Evolutionary conservation across 2,113 vertebrate species (phyloP).

Genomic region (Microcebus murinus): DNA sequence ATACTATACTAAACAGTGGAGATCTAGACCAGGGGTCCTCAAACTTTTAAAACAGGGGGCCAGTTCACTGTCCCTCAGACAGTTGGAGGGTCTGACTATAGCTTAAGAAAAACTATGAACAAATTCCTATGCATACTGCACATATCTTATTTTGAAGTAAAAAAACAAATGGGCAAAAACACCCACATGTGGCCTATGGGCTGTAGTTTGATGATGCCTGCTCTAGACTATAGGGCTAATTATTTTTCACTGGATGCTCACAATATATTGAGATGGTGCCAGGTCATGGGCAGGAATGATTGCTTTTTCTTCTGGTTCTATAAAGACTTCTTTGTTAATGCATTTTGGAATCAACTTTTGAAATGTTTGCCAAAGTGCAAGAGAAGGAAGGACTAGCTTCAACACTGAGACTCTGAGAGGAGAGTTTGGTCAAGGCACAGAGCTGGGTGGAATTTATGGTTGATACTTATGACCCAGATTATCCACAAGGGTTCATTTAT

Average conservation of each 20-base stretch:
- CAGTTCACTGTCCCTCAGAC: too few species aligned
- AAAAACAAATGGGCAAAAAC: too few species aligned
- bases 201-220: too few species aligned
- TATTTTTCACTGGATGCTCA: background rate
- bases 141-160: too few species aligned
- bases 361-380: background rate
- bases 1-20: too few species aligned
- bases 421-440: background rate
- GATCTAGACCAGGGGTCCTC: too few species aligned
- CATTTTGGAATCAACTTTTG: background rate
- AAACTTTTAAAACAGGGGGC: too few species aligned
- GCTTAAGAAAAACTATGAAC: too few species aligned
- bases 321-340: background rate
- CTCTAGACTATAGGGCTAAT: background rate
- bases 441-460: background rate
- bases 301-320: background rate
- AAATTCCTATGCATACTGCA: too few species aligned
- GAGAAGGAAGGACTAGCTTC: constrained; percentile 5
- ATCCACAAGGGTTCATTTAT: background rate
- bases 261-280: background rate
- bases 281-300: background rate
- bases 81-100: too few species aligned
- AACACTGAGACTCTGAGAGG: background rate
- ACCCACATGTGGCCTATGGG: too few species aligned
- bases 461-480: background rate